phyloP scores from a whole-genome alignment of 2,113 vertebrate species.

The Neodontobutis hainanensis region DNA sequence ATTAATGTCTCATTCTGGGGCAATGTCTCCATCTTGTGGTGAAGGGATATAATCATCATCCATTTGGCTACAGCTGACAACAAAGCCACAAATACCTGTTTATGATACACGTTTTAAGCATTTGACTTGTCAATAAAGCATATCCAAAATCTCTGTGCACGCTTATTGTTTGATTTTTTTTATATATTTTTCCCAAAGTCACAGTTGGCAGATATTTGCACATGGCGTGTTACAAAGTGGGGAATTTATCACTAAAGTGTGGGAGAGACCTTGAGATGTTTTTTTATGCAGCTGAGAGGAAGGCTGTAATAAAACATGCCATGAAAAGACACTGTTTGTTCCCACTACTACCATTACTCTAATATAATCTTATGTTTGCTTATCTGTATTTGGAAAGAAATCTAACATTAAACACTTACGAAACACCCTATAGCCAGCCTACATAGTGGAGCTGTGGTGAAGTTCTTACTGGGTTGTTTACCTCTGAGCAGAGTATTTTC shows the following conservation, averaged over 20 bases:
- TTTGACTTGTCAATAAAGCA: not conserved
- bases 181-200: too few relatives aligned
- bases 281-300: conserved; percentile 35
- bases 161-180: not conserved
- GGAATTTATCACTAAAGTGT: conserved; percentile 29
- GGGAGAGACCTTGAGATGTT: conserved; percentile 24
- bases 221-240: not conserved
- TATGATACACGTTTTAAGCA: not conserved
- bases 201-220: conserved; percentile 5
- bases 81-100: too few relatives aligned
- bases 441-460: not conserved
- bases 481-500: conserved; percentile 14
- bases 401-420: conserved; percentile 6
- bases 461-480: conserved; percentile 19
- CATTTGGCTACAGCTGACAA: not conserved
- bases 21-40: conserved; percentile 68
- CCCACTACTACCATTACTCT: conserved; percentile 7
- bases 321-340: conserved; percentile 29
- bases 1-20: conserved; percentile 28
- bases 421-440: not conserved
- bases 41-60: not conserved
- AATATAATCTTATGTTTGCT: conserved; percentile 20
- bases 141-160: not conserved
- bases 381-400: not conserved
- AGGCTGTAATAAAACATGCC: conserved; percentile 17